A percentile compares a stretch with the other conserved stretches of the same genome.
Conservation (phyloP, 2,113 vertebrate genomes). For the Chaenocephalus aceratus region DNA sequence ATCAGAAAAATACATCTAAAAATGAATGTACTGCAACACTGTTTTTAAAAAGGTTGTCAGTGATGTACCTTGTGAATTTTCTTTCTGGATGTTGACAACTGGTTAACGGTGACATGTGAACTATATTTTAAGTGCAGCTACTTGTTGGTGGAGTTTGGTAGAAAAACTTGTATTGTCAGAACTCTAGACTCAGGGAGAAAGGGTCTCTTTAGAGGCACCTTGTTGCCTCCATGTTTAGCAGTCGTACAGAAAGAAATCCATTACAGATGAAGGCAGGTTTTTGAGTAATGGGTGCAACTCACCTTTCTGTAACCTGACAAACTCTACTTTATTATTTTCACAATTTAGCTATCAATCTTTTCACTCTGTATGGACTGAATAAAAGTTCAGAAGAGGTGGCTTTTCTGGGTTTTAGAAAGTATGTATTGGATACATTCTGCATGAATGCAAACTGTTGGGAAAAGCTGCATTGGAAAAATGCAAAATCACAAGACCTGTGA, state of each 20-base stretch:
- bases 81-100: background rate
- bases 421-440: background rate
- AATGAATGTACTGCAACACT: background rate
- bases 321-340: constrained; percentile 48
- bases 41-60: background rate
- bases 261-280: constrained; percentile 33
- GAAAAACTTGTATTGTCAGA: constrained; percentile 1
- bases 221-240: constrained; percentile 29
- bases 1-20: background rate
- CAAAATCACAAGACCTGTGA: background rate
- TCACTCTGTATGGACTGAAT: constrained; percentile 9
- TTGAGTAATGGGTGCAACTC: constrained; percentile 47
- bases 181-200: constrained; percentile 7
- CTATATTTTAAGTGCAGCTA: constrained; percentile 1
- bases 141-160: background rate
- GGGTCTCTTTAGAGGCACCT: background rate
- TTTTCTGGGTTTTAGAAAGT: constrained; percentile 1
- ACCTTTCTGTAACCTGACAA: constrained; percentile 54
- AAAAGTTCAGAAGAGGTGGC: constrained; percentile 9
- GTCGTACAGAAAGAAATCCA: constrained; percentile 45
- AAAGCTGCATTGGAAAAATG: background rate
- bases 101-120: constrained; percentile 1
- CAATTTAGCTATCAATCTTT: constrained; percentile 38
- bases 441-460: background rate
- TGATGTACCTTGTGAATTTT: background rate